These are phyloP conservation scores for Alloplasta piceator DNA, from an alignment of 2,888 invertebrate species.

Conservation along the genomic window DNA sequence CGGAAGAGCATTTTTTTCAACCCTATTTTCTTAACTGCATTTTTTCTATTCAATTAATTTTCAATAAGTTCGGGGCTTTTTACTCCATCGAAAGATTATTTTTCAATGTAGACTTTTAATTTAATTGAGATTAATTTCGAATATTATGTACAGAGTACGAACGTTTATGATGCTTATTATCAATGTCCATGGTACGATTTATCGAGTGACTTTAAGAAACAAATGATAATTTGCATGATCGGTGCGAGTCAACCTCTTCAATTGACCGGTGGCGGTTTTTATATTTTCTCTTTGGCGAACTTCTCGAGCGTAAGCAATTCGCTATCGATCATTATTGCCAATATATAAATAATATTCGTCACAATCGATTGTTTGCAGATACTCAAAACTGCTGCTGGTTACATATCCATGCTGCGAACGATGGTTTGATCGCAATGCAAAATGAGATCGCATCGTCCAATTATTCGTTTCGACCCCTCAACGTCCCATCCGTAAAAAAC, in stretches of 20 bases:
- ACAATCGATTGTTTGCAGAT: conserved; percentile 53
- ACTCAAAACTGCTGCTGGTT: conserved; percentile 63
- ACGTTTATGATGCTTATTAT: conserved; percentile 84
- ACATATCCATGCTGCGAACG: conserved; percentile 61
- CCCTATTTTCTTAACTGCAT: no score
- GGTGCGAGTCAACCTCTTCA: conserved; percentile 84
- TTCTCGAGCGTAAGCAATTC: conserved; percentile 83
- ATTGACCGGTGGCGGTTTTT: conserved; percentile 85
- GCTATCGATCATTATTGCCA: not conserved
- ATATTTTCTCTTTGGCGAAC: conserved; percentile 83
- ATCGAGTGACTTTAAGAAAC: conserved; percentile 81
- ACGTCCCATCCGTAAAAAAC: no score
- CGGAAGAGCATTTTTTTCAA: no score
- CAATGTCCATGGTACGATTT: conserved; percentile 85
- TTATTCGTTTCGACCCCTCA: no score
- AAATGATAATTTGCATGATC: conserved; percentile 84
- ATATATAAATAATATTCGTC: not conserved
- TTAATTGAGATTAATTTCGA: conserved; percentile 26
- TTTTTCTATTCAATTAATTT: conserved; percentile 83
- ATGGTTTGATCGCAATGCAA: conserved; percentile 19
- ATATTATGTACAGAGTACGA: conserved; percentile 78
- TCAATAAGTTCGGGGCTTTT: conserved; percentile 85
- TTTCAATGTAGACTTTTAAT: conserved; percentile 83
- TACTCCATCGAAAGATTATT: conserved; percentile 84
- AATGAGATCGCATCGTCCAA: no score